Evolutionary conservation across 1,140 invertebrate species (phyloP).

Genomic region (Condylostylus longicornis): DNA sequence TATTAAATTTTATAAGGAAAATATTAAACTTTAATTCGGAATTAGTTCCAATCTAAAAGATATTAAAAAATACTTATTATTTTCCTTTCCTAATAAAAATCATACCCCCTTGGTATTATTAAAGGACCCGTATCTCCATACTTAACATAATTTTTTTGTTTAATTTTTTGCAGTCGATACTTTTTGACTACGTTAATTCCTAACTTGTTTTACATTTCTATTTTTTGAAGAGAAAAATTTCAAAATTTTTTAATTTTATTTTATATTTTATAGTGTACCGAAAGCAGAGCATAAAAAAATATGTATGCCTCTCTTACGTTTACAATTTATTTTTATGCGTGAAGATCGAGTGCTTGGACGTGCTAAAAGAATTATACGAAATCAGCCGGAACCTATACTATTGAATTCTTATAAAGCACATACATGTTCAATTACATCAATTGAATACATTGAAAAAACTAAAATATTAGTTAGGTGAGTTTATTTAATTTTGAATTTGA

Average conservation of each 20-base stretch:
- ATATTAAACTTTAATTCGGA: too few relatives aligned
- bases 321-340: conserved; percentile 56
- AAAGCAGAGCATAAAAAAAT: conserved; percentile 31
- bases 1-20: too few relatives aligned
- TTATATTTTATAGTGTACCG: conserved; percentile 12
- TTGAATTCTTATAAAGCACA: conserved; percentile 48
- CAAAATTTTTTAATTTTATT: too few relatives aligned
- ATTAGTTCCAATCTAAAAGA: too few relatives aligned
- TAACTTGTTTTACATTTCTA: background rate
- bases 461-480: conserved; percentile 43
- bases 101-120: too few relatives aligned
- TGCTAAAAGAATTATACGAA: conserved; percentile 42
- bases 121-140: too few relatives aligned
- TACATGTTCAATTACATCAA: conserved; percentile 39
- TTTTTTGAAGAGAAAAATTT: too few relatives aligned
- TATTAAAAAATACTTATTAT: too few relatives aligned
- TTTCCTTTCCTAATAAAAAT: too few relatives aligned
- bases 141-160: too few relatives aligned
- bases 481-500: background rate
- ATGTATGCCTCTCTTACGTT: conserved; percentile 39
- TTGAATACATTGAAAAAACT: conserved; percentile 42
- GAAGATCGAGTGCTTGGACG: conserved; percentile 42
- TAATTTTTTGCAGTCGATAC: too few relatives aligned
- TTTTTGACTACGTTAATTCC: background rate
- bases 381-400: conserved; percentile 45